A percentile compares a stretch with the other conserved stretches of the same genome.
Conservation (phyloP, 2,888 invertebrate genomes). For the Andrena hattorfiana region DNA sequence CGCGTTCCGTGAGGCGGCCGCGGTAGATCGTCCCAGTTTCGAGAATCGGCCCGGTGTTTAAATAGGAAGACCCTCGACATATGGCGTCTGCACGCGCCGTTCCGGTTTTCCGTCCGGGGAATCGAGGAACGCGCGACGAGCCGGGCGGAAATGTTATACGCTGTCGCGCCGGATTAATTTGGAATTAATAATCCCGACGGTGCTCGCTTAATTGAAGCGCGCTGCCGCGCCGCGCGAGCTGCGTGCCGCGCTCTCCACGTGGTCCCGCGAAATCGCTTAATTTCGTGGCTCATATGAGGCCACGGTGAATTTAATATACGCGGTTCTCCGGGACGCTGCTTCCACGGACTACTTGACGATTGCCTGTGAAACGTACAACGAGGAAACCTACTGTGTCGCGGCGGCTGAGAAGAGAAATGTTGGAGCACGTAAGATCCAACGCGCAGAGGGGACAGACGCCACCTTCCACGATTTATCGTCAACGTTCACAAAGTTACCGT, state of each 20-base stretch:
- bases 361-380: conserved; percentile 68
- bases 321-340: conserved; percentile 61
- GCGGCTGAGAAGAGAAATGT: background rate
- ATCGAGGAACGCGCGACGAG: conserved; percentile 3
- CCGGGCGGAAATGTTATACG: conserved; percentile 54
- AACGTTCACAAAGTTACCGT: conserved; percentile 26
- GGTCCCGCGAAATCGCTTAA: conserved; percentile 81
- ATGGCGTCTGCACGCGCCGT: conserved; percentile 10
- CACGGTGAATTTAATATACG: conserved; percentile 80
- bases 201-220: conserved; percentile 70
- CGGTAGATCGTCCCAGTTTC: conserved; percentile 1
- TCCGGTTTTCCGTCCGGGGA: conserved; percentile 15
- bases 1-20: no score
- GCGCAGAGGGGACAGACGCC: conserved; percentile 52
- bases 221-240: conserved; percentile 35
- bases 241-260: conserved; percentile 30
- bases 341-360: conserved; percentile 74
- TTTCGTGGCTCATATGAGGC: conserved; percentile 80
- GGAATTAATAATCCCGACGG: conserved; percentile 70
- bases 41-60: background rate
- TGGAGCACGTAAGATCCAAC: conserved; percentile 17
- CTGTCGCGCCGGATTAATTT: conserved; percentile 69
- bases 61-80: conserved; percentile 16
- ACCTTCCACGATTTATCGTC: conserved; percentile 59
- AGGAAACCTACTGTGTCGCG: conserved; percentile 29